These are phyloP conservation scores for Phragmatobia fuliginosa DNA, from an alignment of 2,888 invertebrate species.

Conservation along the genomic window DNA sequence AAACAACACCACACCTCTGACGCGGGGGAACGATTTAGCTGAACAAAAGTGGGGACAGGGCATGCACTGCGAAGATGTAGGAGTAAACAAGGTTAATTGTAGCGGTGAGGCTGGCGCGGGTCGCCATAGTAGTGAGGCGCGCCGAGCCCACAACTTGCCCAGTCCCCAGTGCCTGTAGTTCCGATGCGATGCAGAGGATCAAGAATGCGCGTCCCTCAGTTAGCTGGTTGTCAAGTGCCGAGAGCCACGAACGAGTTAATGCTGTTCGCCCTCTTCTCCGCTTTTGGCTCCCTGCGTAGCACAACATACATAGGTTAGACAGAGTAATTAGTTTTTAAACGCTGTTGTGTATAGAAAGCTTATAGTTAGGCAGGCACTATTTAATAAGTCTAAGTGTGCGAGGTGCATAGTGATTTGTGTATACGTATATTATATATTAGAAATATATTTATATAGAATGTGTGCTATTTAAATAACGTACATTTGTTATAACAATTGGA, in stretches of 20 bases:
- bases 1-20: conserved; percentile 75
- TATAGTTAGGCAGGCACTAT: conserved; percentile 53
- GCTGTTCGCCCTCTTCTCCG: conserved; percentile 95
- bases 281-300: conserved; percentile 90
- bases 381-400: conserved; percentile 66
- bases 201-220: conserved; percentile 83
- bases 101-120: conserved; percentile 62
- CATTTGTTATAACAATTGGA: neutral
- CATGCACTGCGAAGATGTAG: conserved; percentile 51
- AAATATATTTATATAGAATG: no score
- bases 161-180: conserved; percentile 64
- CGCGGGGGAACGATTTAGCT: conserved; percentile 56
- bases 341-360: conserved; percentile 29
- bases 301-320: conserved; percentile 29
- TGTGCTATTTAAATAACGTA: conserved; percentile 54
- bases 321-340: conserved; percentile 31
- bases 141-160: conserved; percentile 56
- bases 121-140: conserved; percentile 48
- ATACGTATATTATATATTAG: conserved; percentile 28
- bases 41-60: conserved; percentile 70
- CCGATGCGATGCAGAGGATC: conserved; percentile 79
- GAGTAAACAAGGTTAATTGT: conserved; percentile 21
- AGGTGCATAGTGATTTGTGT: conserved; percentile 77
- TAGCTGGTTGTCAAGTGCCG: conserved; percentile 90
- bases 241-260: conserved; percentile 93